Percentiles rank a stretch among this genome's conserved stretches.
These are phyloP conservation scores for Potorous gilbertii DNA, from an alignment of 2,797 vertebrate species.

Conservation along the genomic window DNA sequence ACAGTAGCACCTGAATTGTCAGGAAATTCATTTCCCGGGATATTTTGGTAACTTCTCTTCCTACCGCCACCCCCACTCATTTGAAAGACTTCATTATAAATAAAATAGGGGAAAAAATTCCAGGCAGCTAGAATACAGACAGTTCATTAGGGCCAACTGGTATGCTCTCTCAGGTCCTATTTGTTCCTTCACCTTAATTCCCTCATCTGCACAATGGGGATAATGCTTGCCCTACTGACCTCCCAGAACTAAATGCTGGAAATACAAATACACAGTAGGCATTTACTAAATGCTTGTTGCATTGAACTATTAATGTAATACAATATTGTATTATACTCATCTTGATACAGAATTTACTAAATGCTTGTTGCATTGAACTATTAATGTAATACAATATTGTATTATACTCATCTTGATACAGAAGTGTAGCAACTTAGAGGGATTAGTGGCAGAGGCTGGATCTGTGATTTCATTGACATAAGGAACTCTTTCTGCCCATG, in stretches of 20 bases:
- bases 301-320: constrained; percentile 66
- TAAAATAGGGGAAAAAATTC: constrained; percentile 76
- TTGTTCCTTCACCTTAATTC: constrained; percentile 62
- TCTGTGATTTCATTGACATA: not conserved
- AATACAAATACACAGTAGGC: not conserved
- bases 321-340: constrained; percentile 48
- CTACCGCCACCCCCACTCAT: not conserved
- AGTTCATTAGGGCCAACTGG: constrained; percentile 77
- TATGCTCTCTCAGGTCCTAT: constrained; percentile 76
- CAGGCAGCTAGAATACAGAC: constrained; percentile 72
- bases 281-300: not conserved
- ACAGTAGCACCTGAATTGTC: not conserved
- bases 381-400: constrained; percentile 65
- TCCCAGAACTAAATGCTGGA: not conserved
- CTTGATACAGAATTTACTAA: constrained; percentile 62
- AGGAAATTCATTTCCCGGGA: constrained; percentile 31
- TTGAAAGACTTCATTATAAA: constrained; percentile 67
- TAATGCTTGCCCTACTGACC: not conserved
- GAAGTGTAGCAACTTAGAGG: constrained; percentile 74
- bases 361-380: constrained; percentile 12
- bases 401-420: constrained; percentile 62
- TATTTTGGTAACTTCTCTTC: constrained; percentile 28
- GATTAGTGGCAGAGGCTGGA: not conserved
- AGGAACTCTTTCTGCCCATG: not conserved
- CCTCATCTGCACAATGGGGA: not conserved